Base-by-base conservation (phyloP, 2,888 invertebrate genomes). In the Drosophila mettleri region DNA sequence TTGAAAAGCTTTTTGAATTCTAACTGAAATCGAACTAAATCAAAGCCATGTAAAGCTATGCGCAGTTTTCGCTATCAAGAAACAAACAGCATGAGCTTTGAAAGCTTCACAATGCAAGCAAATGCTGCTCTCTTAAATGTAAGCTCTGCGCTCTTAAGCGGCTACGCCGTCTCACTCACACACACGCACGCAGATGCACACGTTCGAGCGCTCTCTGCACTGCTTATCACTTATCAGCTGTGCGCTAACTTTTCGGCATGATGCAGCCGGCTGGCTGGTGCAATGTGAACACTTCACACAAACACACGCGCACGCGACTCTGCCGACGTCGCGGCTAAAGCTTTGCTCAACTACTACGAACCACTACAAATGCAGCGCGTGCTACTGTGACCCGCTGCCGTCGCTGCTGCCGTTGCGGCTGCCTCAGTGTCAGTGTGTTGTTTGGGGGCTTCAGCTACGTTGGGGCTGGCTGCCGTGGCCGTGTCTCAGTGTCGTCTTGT, bases 401-500 rank as follows among this genome's bases (percentile, higher is more conserved):
- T 16, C 33, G 14, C 43, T 49, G 68, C 31, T 18, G 51, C 39
- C 22, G 51, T 31, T 16, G 39, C n/a, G 18, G 60, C 36, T 22
- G 62, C 31, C 14, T 38, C 54, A 51, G 72, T 78, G 75, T 78
- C 85, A 81, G 78, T 66, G 70, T 81, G 84, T 84, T 81, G 82
- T 75, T 71, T 70, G 69, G 73, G 53, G 64, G 49, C 49, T 49
- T 49, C 49, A 49, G 49, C 49, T 49, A 49, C 49, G 49, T 49
- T 49, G 49, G 74, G 49, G 62, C 73, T 73, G 73, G 53, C 69
- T 70, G 78, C 67, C 75, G 73, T 69, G 59, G 67, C 80, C 75
- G 73, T 73, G 74, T 74, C 74, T 90, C 87, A 91, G 91, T 91
- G 89, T 90, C 89, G 90, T 90, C 88, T 91, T 89, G 91, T 90